phyloP scores from a whole-genome alignment of 2,888 invertebrate species.

The Yponomeuta malinellus region DNA sequence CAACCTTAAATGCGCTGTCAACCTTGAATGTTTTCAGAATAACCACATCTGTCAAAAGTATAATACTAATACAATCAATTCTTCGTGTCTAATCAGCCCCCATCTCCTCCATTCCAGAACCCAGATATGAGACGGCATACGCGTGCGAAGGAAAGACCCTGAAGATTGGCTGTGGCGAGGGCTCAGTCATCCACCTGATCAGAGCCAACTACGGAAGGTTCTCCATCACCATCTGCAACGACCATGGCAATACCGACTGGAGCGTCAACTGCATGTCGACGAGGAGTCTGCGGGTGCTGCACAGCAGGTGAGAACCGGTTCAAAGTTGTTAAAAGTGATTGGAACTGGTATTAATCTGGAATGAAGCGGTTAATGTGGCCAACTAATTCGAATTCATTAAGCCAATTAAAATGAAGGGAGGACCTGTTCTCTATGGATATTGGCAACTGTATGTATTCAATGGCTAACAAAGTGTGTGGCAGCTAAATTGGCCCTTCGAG shows the following conservation, averaged over 20 bases:
- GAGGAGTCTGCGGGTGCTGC: constrained; percentile 89
- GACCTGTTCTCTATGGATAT: too few species aligned
- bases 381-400: too few species aligned
- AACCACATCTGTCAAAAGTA: too few species aligned
- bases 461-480: too few species aligned
- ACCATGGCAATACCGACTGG: constrained; percentile 97
- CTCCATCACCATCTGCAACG: constrained; percentile 96
- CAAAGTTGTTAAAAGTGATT: neutral
- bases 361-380: too few species aligned
- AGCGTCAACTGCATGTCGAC: constrained; percentile 96
- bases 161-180: constrained; percentile 90
- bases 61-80: too few species aligned
- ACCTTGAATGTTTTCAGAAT: too few species aligned
- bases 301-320: constrained; percentile 81
- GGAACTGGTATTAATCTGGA: too few species aligned
- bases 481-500: too few species aligned
- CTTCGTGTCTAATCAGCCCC: neutral
- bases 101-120: constrained; percentile 73
- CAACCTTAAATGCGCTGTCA: too few species aligned
- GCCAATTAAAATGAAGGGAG: too few species aligned
- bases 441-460: too few species aligned
- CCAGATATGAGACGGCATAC: constrained; percentile 92
- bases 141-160: constrained; percentile 95
- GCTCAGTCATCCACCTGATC: constrained; percentile 92
- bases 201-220: constrained; percentile 96